A percentile compares a stretch with the other conserved stretches of the same genome.
phyloP scores from a whole-genome alignment of 2,113 vertebrate species.

The Brienomyrus brachyistius region DNA sequence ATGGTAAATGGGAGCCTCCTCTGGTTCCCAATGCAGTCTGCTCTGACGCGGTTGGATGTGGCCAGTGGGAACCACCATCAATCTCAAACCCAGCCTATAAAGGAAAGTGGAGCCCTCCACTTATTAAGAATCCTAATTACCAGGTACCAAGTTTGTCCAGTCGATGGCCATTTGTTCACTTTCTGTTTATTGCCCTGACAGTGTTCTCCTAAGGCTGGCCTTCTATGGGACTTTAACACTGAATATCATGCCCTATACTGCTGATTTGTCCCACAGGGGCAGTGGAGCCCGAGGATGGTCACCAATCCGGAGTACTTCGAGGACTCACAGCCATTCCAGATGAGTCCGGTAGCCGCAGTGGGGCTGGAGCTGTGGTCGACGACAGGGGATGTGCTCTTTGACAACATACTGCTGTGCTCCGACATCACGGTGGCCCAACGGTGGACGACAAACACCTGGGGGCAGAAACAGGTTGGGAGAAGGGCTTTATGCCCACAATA shows the following conservation, averaged over 20 bases:
- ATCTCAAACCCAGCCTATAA: conserved; percentile 75
- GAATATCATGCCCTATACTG: background rate
- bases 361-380: conserved; percentile 83
- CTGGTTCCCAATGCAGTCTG: conserved; percentile 74
- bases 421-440: conserved; percentile 64
- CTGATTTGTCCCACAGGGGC: conserved; percentile 51
- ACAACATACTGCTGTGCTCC: conserved; percentile 76
- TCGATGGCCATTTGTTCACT: background rate
- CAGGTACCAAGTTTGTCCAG: conserved; percentile 54
- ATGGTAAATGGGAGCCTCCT: conserved; percentile 80
- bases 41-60: conserved; percentile 68
- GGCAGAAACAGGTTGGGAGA: conserved; percentile 69
- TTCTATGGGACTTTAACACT: background rate
- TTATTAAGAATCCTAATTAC: conserved; percentile 77
- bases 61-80: conserved; percentile 71
- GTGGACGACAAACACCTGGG: conserved; percentile 78
- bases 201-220: background rate
- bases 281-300: conserved; percentile 76
- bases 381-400: conserved; percentile 79
- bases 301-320: conserved; percentile 78
- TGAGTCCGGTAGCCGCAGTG: conserved; percentile 71
- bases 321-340: conserved; percentile 69
- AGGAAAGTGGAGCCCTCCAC: conserved; percentile 77
- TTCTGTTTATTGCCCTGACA: background rate
- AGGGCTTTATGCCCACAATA: conserved; percentile 28